Conservation (phyloP, 2,888 invertebrate species). For the Azorinus chamasolen region DNA sequence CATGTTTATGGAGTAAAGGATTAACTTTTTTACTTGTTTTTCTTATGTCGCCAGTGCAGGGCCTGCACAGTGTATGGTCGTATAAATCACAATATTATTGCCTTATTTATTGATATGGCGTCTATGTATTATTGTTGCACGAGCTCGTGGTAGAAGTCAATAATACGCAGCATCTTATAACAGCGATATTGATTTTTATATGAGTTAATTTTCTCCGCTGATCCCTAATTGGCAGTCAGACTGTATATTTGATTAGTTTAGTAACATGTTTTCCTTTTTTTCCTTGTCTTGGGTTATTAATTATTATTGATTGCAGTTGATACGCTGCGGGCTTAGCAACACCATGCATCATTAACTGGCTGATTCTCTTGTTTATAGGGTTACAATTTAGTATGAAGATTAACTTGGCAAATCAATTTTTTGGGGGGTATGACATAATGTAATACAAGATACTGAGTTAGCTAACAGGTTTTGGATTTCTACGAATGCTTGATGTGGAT, state of each 20-base stretch:
- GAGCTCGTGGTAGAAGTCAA: conserved; percentile 13
- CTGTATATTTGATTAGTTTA: conserved; percentile 64
- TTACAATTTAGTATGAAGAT: conserved; percentile 12
- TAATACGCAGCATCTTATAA: conserved; percentile 38
- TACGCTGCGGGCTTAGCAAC: conserved; percentile 35
- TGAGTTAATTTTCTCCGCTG: conserved; percentile 60
- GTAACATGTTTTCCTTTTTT: conserved; percentile 64
- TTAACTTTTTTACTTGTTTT: too few species aligned
- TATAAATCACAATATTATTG: too few species aligned
- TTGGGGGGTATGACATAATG: too few species aligned
- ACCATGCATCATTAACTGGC: conserved; percentile 49
- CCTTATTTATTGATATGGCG: conserved; percentile 13
- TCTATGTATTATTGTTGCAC: too few species aligned
- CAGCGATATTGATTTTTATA: conserved; percentile 61
- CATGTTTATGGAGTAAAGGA: too few species aligned
- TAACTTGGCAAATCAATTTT: too few species aligned
- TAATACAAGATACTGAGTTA: too few species aligned
- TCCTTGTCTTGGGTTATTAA: conserved; percentile 60
- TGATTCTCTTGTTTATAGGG: conserved; percentile 33
- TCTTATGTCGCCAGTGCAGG: too few species aligned
- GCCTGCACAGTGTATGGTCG: too few species aligned
- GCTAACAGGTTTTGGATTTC: too few species aligned
- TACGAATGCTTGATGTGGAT: too few species aligned
- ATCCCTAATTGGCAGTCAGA: conserved; percentile 59
- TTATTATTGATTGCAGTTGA: conserved; percentile 64